A percentile compares a stretch with the other conserved stretches of the same genome.
Evolutionary conservation across 2,888 invertebrate species (phyloP).

Genomic region (Yponomeuta sedellus): DNA sequence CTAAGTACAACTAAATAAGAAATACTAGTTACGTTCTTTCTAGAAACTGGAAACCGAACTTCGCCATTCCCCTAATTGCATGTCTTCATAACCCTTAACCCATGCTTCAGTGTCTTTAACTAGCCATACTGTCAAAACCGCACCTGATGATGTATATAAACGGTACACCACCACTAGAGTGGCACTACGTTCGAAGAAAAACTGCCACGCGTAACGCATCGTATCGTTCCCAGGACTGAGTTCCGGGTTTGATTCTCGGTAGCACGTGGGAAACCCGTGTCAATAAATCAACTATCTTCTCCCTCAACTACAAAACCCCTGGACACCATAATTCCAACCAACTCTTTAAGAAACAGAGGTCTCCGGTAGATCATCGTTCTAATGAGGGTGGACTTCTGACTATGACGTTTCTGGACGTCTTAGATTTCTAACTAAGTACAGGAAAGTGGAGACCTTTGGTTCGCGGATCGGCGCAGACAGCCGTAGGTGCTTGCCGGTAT

Average conservation of each 20-base stretch:
- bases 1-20: too few species aligned
- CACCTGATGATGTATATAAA: neutral
- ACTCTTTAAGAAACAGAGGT: neutral
- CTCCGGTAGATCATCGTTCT: neutral
- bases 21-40: too few species aligned
- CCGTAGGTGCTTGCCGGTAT: neutral
- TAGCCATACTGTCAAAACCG: neutral
- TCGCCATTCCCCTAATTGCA: too few species aligned
- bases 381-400: neutral
- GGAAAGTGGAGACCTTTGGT: neutral
- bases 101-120: neutral
- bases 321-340: neutral
- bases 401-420: neutral
- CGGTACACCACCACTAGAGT: neutral
- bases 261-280: constrained; percentile 69
- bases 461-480: neutral
- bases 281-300: constrained; percentile 49
- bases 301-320: constrained; percentile 7
- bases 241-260: constrained; percentile 70
- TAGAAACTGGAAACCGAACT: too few species aligned
- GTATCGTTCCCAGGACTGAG: constrained; percentile 56
- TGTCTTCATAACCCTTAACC: too few species aligned
- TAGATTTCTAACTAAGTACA: neutral
- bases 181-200: constrained; percentile 38
- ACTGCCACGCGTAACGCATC: constrained; percentile 44